A percentile compares a stretch with the other conserved stretches of the same genome.
Conservation (phyloP, 2,113 vertebrate genomes). For the Aplodontia rufa region DNA sequence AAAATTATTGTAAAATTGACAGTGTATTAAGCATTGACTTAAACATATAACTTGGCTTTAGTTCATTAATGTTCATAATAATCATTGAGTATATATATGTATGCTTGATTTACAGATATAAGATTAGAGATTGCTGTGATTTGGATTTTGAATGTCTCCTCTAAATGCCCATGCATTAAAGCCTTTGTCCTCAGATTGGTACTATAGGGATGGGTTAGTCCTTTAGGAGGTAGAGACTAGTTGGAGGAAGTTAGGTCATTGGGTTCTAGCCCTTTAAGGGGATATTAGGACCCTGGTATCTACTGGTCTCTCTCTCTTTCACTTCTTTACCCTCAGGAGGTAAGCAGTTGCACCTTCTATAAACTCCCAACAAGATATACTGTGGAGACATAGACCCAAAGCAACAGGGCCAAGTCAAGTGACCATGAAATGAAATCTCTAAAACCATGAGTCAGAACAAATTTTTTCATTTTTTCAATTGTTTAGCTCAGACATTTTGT, state of each 20-base stretch:
- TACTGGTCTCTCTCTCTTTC: not conserved
- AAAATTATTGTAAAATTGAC: not conserved
- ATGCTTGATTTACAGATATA: not conserved
- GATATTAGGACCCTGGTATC: not conserved
- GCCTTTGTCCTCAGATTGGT: not conserved
- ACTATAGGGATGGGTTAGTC: not conserved
- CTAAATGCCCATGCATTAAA: no score
- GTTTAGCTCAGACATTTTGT: not conserved
- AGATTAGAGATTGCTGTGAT: not conserved
- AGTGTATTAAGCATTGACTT: not conserved
- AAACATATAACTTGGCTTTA: not conserved
- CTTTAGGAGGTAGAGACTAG: no score
- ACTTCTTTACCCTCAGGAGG: no score
- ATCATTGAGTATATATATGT: not conserved
- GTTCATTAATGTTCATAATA: not conserved
- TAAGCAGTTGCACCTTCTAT: rapidly evolving
- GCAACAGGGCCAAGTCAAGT: not conserved
- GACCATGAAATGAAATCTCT: not conserved
- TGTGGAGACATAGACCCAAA: not conserved
- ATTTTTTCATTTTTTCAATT: not conserved
- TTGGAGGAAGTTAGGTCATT: not conserved
- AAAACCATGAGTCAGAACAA: not conserved
- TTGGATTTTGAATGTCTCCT: not conserved
- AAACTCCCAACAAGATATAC: not conserved
- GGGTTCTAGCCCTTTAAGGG: no score